phyloP scores from a whole-genome alignment of 2,797 vertebrate genomes.

The Tragopan temminckii region DNA sequence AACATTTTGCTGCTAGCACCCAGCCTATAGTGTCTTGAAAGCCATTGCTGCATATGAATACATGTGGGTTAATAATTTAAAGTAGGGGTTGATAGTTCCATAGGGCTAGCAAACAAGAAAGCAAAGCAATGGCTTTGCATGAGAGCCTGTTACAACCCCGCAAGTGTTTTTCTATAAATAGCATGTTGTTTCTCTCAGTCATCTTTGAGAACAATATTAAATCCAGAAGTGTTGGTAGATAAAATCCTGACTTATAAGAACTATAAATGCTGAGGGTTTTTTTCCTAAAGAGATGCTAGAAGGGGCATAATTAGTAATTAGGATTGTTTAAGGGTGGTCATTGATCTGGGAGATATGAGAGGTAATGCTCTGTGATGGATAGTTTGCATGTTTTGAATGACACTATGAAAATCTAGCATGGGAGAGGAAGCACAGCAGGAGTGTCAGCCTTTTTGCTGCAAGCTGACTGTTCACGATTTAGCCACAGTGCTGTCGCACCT shows the following conservation, averaged over 20 bases:
- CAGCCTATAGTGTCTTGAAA: not conserved
- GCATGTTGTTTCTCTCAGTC: not conserved
- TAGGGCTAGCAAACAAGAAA: not conserved
- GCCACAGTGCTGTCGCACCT: not conserved
- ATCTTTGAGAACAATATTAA: not conserved
- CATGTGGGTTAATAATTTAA: not conserved
- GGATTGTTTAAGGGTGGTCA: not conserved
- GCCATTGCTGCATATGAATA: not conserved
- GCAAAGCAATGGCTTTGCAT: not conserved
- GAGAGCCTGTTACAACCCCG: not conserved
- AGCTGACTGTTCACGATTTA: not conserved
- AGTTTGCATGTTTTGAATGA: not conserved
- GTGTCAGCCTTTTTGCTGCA: not conserved
- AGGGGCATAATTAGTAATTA: not conserved
- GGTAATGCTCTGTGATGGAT: not conserved
- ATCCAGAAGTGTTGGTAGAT: not conserved
- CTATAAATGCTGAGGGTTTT: not conserved
- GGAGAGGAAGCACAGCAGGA: not conserved
- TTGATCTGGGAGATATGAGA: not conserved
- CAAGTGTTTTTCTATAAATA: conserved; percentile 9
- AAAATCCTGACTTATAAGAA: not conserved
- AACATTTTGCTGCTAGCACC: conserved; percentile 8
- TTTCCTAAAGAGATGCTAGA: not conserved
- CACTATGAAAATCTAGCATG: not conserved
- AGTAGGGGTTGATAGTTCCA: not conserved